Evolutionary conservation across 2,113 vertebrate species (phyloP).

Genomic region (Phainopepla nitens): DNA sequence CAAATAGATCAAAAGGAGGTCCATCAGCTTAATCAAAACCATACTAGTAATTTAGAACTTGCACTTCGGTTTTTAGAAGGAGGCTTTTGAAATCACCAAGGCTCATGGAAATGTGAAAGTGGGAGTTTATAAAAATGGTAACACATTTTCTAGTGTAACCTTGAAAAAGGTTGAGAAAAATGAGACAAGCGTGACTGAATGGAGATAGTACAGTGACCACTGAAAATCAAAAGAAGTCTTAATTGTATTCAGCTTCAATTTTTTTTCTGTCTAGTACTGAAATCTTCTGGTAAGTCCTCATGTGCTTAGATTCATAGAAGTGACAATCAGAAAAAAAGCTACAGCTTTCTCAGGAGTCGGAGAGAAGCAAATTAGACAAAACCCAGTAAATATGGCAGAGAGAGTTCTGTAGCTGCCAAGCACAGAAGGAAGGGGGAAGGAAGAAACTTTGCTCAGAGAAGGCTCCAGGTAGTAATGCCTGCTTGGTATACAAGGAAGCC

Average conservation of each 20-base stretch:
- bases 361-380: not conserved
- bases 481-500: not conserved
- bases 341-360: fast-evolving
- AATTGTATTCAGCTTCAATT: not conserved
- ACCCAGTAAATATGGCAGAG: not conserved
- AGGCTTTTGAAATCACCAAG: not conserved
- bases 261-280: not conserved
- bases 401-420: not conserved
- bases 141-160: not conserved
- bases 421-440: not conserved
- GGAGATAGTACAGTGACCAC: not conserved
- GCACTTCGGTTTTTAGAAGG: not conserved
- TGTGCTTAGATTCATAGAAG: not conserved
- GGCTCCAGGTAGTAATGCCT: not conserved
- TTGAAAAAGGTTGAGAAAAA: not conserved
- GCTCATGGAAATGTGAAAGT: not conserved
- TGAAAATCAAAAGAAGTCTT: not conserved
- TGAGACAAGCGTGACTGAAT: not conserved
- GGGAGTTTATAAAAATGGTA: not conserved
- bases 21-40: not conserved
- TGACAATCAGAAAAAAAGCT: not conserved
- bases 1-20: not conserved
- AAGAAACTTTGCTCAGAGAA: not conserved
- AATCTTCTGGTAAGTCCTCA: not conserved
- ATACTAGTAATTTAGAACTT: not conserved